Conservation (phyloP, 2,113 vertebrate species). For the Rattus rattus region DNA sequence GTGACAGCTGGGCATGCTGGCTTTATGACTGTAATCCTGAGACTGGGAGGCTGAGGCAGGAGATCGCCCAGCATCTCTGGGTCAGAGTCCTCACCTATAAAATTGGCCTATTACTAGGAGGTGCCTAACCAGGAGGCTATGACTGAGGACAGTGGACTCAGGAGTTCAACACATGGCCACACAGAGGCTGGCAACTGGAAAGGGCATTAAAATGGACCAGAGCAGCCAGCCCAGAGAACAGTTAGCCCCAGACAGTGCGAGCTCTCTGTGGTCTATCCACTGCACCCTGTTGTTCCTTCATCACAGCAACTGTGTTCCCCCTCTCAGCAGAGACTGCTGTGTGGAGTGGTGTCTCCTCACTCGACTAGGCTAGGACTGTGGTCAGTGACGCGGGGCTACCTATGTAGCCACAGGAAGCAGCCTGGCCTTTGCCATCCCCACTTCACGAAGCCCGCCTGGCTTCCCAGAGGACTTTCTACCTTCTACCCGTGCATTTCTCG, state of each 20-base stretch:
- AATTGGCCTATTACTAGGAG: too few relatives aligned
- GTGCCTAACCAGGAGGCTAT: neutral
- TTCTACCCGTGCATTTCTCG: too few relatives aligned
- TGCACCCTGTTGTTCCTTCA: rapidly evolving
- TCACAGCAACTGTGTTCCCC: rapidly evolving
- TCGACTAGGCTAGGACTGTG: rapidly evolving
- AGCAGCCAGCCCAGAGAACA: rapidly evolving
- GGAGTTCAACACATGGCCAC: rapidly evolving
- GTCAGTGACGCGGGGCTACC: rapidly evolving
- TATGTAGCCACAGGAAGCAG: neutral
- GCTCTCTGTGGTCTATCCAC: neutral
- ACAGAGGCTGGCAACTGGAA: rapidly evolving
- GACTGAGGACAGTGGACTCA: rapidly evolving
- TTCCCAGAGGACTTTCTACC: too few relatives aligned
- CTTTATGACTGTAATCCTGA: neutral
- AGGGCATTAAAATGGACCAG: rapidly evolving
- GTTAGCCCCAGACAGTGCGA: rapidly evolving
- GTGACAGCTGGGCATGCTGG: neutral
- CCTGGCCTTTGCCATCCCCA: neutral
- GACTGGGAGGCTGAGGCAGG: neutral
- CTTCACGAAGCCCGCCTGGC: neutral
- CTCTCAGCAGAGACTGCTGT: neutral
- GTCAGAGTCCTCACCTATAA: neutral
- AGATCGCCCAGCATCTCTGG: neutral
- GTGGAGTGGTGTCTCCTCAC: neutral